phyloP scores from a whole-genome alignment of 2,888 invertebrate species.

The Dendrolimus pini region DNA sequence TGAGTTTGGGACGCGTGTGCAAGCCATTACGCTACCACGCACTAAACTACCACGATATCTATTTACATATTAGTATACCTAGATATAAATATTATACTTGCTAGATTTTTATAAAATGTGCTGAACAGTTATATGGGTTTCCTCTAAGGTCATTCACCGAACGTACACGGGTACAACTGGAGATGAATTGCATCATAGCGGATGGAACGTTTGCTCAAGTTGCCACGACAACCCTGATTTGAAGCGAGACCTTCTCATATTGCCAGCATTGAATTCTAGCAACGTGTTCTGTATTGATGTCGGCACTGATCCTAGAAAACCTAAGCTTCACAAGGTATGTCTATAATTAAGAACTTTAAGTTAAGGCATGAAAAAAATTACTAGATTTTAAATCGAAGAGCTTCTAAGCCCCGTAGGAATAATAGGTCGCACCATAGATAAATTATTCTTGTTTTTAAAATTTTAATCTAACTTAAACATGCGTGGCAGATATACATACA shows the following conservation, averaged over 20 bases:
- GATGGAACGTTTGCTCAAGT: conserved; percentile 98
- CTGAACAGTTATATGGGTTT: no score
- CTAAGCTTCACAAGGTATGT: conserved; percentile 83
- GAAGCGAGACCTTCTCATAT: conserved; percentile 85
- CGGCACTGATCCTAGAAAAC: conserved; percentile 82
- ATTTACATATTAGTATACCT: no score
- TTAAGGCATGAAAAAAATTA: background rate
- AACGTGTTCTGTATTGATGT: conserved; percentile 91
- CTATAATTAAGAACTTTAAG: no score
- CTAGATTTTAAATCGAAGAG: background rate
- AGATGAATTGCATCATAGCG: conserved; percentile 96
- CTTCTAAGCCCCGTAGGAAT: background rate
- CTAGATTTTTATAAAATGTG: no score
- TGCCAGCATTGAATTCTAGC: conserved; percentile 89
- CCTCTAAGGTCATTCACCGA: conserved; percentile 87
- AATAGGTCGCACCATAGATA: no score
- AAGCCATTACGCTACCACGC: no score
- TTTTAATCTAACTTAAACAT: no score
- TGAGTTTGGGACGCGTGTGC: no score
- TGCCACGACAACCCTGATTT: conserved; percentile 80
- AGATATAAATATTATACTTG: no score
- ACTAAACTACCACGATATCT: no score
- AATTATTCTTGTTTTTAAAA: no score
- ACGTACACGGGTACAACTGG: conserved; percentile 84
- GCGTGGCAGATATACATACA: no score